phyloP scores from a whole-genome alignment of 2,888 invertebrate genomes.

The Andricus quercusramuli region DNA sequence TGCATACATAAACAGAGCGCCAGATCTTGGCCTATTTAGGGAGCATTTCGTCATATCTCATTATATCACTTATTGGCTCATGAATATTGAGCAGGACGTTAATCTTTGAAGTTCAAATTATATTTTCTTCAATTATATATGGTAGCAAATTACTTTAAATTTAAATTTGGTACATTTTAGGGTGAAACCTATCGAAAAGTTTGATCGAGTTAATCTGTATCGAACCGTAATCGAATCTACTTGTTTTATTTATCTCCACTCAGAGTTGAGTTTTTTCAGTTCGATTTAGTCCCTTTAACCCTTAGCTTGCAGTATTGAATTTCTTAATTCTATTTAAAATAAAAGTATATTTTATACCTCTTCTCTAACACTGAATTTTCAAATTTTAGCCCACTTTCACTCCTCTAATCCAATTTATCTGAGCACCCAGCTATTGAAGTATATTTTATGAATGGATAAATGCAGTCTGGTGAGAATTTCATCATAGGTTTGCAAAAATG shows the following conservation, averaged over 20 bases:
- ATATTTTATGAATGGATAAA: background rate
- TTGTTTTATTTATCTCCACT: too few species aligned
- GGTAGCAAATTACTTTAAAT: too few species aligned
- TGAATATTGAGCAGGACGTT: background rate
- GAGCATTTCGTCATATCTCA: conserved; percentile 1
- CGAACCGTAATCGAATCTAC: too few species aligned
- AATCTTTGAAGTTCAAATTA: too few species aligned
- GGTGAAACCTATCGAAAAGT: too few species aligned
- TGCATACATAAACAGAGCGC: conserved; percentile 11
- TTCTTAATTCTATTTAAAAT: too few species aligned
- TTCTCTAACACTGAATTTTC: background rate
- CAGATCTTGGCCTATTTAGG: conserved; percentile 18
- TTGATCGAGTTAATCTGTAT: too few species aligned
- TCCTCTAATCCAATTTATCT: background rate
- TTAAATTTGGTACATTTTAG: too few species aligned
- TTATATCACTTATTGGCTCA: conserved; percentile 13
- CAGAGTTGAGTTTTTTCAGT: too few species aligned
- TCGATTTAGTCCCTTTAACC: too few species aligned
- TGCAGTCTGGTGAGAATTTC: background rate
- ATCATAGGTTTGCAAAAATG: background rate
- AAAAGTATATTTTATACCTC: background rate
- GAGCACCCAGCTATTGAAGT: background rate
- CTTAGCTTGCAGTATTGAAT: too few species aligned
- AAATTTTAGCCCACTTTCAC: background rate
- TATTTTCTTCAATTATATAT: too few species aligned